Base-by-base conservation (phyloP, 2,113 vertebrate genomes). In the Strix aluco region DNA sequence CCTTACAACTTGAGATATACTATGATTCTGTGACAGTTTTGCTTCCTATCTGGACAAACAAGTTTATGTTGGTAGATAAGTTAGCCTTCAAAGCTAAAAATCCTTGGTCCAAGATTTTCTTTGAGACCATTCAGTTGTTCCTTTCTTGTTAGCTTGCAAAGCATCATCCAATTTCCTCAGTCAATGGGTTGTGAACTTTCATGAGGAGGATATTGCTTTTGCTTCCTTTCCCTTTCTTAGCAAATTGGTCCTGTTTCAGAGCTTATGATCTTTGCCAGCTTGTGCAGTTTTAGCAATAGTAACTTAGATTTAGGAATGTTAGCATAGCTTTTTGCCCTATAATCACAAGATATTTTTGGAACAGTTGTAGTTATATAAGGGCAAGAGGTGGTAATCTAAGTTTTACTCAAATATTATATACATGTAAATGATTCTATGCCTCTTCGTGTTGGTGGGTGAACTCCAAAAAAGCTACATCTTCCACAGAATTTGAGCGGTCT, bases 351-450 rank as follows among this genome's bases (percentile, higher is more conserved):
- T 79, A 20, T 18, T 86, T 93, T 70, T 74, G 51, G 32, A 81
- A 67, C 12, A 38, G 42, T 10, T 86, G 49, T 63, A 69, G 25
- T 69, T 72, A 15, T 12, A 6, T 36, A 59, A 61, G 34, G 61
- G 29, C 36, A 82, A 71, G 32, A 82, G 20, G 42, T 46, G 36
- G 27, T 80, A 73, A 57, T 70, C 16, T 18, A 84, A 74, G 51
- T 70, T 82, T 46, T 72, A 22, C 10, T 15, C 5, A 49, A 58
- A 27, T 23, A 15, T 25, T 71, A 16, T 1, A 2, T 57, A 20
- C 1, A 0, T 21, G 3, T 77, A 52, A 80, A 70, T 1, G 3
- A 63, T 79, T 91, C 9, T 46, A 1, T 66, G 46, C n/a, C 5
- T 61, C 42, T 52, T 84, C 6, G 0, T 69, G 1, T 71, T 75